Evolutionary conservation across 2,888 invertebrate species (phyloP), one percentile per base, ranked within the genome.

Genomic region (Hecatera dysodea): DNA sequence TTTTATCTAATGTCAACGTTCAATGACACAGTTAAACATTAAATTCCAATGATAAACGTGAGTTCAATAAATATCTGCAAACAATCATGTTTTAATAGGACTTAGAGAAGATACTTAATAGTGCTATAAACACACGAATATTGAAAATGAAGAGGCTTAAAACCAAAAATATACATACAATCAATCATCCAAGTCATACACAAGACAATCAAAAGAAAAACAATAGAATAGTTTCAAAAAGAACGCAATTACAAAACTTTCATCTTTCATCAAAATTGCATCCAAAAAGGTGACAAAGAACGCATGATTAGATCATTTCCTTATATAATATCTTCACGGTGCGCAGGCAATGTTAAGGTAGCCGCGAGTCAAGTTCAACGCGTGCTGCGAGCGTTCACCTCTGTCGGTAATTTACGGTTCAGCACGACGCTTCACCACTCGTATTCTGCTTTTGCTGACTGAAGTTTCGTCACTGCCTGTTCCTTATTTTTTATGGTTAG

Each of bases 351-450:
- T 91, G 90, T 90, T 90, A 90, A 92, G 93, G 93, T 90, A 90
- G 90, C 88, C 81, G 88, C 84, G 82, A 92, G 93, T 93, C 94
- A 94, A 94, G 94, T 94, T 94, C 94, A 93, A 77, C 78, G 86
- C 79, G 86, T 83, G 79, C 64, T 75, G 80, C 86, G 91, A 86
- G 82, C 94, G 88, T 94, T 94, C 93, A 95, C 93, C 95, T 93
- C 89, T 89, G 90, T 82, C 88, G 89, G 90, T 89, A 89, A 78
- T 74, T 81, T 81, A 89, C 89, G 84, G 86, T 84, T 86, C 88
- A 87, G 81, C 85, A 84, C 83, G 82, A 81, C 82, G 79, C 77
- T 80, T 78, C 80, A 74, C 75, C 65, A 80, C 61, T 67, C 72
- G 75, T 73, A 76, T 63, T 76, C 75, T 76, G 75, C 67, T 73